Evolutionary conservation across 2,797 vertebrate species (phyloP).

Genomic region (Argya squamiceps): DNA sequence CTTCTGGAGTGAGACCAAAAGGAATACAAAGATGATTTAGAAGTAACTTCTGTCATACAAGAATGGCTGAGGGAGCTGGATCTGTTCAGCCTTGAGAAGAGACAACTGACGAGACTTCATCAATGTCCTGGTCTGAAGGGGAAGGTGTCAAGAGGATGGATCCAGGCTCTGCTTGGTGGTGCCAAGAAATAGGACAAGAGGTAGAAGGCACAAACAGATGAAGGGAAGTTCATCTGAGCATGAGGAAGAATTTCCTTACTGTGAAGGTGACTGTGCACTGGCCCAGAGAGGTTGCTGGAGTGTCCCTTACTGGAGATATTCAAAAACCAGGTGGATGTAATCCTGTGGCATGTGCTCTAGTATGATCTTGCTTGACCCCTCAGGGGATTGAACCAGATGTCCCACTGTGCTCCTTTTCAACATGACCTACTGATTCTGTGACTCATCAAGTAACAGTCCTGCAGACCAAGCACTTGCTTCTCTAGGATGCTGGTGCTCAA

Average conservation of each 20-base stretch:
- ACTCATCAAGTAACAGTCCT: background rate
- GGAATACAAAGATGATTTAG: background rate
- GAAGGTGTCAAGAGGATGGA: background rate
- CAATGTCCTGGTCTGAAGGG: background rate
- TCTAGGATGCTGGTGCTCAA: background rate
- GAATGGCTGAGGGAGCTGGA: background rate
- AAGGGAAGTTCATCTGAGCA: background rate
- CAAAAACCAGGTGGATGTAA: background rate
- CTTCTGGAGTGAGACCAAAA: background rate
- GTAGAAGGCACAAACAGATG: background rate
- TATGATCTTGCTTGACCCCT: background rate
- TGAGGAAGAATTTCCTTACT: background rate
- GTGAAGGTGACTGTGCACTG: fast-evolving
- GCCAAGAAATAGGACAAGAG: background rate
- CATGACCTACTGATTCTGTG: too few species aligned
- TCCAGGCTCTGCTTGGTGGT: background rate
- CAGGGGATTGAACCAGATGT: background rate
- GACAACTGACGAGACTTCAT: background rate
- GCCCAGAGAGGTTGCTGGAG: background rate
- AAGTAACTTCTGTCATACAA: background rate
- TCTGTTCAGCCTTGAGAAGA: background rate
- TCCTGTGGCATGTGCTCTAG: too few species aligned
- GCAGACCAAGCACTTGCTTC: background rate
- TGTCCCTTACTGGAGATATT: background rate
- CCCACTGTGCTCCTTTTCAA: background rate